These are phyloP conservation scores for Xylocampa areola DNA, from an alignment of 2,888 invertebrate genomes.

Conservation along the genomic window DNA sequence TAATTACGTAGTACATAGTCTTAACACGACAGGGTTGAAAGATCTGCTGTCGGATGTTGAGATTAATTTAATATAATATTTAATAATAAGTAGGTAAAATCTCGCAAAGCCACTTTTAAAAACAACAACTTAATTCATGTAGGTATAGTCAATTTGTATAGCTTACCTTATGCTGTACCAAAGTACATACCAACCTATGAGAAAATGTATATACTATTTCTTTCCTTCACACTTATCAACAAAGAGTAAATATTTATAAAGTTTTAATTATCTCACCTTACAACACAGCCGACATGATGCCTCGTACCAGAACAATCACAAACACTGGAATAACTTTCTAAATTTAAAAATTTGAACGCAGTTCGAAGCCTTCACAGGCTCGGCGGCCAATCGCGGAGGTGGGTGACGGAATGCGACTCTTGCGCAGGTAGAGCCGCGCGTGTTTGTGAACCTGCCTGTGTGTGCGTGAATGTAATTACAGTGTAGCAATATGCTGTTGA, in stretches of 20 bases:
- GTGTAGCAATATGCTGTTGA: conserved; percentile 65
- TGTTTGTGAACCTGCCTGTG: conserved; percentile 64
- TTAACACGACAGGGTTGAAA: not conserved
- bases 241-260: conserved; percentile 25
- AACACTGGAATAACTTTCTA: conserved; percentile 79
- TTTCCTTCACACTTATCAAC: conserved; percentile 20
- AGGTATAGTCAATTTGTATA: conserved; percentile 19
- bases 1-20: conserved; percentile 1
- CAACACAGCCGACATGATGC: conserved; percentile 63
- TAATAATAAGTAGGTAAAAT: conserved; percentile 3
- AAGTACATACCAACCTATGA: conserved; percentile 56
- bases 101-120: conserved; percentile 2
- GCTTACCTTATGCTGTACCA: conserved; percentile 17
- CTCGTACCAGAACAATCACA: conserved; percentile 60
- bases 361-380: conserved; percentile 80
- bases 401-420: conserved; percentile 86
- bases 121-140: conserved; percentile 8
- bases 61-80: not conserved
- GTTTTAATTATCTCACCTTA: conserved; percentile 58
- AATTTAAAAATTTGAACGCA: conserved; percentile 69
- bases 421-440: conserved; percentile 82
- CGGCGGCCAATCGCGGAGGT: conserved; percentile 82
- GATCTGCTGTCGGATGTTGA: not conserved
- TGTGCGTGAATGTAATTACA: conserved; percentile 76
- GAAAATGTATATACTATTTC: conserved; percentile 23